Conservation (phyloP, 1,140 invertebrate species). For the Calliopsis andreniformis region DNA sequence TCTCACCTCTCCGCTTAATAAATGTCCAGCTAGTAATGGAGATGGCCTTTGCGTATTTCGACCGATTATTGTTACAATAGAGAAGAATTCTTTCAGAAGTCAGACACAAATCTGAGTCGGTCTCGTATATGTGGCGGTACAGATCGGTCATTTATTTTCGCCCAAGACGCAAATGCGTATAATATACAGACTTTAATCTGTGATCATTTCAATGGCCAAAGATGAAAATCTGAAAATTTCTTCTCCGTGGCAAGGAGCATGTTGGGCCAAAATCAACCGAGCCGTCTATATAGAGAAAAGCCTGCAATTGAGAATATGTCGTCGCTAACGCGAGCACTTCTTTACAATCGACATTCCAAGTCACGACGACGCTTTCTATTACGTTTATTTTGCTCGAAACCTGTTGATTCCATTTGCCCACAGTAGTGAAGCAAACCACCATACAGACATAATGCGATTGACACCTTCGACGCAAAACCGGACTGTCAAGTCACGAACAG, state of each 20-base stretch:
- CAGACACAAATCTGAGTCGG: not conserved
- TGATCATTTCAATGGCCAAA: no score
- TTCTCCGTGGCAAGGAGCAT: no score
- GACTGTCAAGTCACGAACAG: slow-evolving; percentile 26
- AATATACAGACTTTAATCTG: no score
- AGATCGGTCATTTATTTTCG: no score
- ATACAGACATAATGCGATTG: slow-evolving; percentile 71
- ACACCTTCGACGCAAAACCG: slow-evolving; percentile 64
- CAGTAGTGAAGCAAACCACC: not conserved
- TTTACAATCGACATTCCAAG: not conserved
- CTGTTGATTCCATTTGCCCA: slow-evolving; percentile 16
- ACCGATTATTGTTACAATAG: not conserved
- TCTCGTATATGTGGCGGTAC: no score
- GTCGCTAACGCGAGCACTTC: not conserved
- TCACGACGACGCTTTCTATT: no score
- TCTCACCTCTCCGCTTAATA: slow-evolving; percentile 36
- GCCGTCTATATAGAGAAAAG: no score
- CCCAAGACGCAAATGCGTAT: no score
- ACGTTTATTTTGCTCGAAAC: not conserved
- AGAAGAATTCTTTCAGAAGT: no score
- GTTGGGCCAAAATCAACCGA: no score
- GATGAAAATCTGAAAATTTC: no score
- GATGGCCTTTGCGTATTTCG: not conserved
- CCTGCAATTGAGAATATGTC: no score
- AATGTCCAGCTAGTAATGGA: slow-evolving; percentile 15